Evolutionary conservation across 2,113 vertebrate species (phyloP).

Genomic region (Collichthys lucidus): DNA sequence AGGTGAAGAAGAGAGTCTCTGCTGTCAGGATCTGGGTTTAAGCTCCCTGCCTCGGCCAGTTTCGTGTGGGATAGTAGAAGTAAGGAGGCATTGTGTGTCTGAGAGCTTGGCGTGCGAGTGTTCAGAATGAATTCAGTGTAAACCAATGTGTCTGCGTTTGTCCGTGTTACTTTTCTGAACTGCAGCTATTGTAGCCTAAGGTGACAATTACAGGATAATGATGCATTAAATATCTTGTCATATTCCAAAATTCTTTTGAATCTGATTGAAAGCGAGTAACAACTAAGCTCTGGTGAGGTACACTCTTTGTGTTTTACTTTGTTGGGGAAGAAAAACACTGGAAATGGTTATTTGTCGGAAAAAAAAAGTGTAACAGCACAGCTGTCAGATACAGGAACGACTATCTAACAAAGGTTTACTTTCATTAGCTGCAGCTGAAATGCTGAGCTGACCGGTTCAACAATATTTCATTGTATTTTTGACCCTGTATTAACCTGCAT

Average conservation of each 20-base stretch:
- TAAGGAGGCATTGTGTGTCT: not conserved
- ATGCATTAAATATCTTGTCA: not conserved
- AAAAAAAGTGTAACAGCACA: too few species aligned
- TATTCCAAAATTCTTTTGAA: not conserved
- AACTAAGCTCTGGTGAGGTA: too few species aligned
- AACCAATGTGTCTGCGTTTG: not conserved
- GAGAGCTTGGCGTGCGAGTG: not conserved
- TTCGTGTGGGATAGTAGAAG: slow-evolving; percentile 26
- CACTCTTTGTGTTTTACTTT: too few species aligned
- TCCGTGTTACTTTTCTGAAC: not conserved
- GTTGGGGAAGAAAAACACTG: too few species aligned
- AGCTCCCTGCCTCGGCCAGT: slow-evolving; percentile 40
- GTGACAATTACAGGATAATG: not conserved
- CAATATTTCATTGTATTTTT: too few species aligned
- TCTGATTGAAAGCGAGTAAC: not conserved
- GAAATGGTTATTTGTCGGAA: too few species aligned
- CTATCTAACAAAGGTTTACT: too few species aligned
- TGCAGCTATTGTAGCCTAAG: not conserved
- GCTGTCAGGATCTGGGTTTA: slow-evolving; percentile 47
- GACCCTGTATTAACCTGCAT: too few species aligned
- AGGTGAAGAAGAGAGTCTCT: slow-evolving; percentile 54
- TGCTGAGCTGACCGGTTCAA: too few species aligned
- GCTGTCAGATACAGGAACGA: too few species aligned
- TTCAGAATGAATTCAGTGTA: not conserved
- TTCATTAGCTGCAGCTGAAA: too few species aligned